Base-by-base conservation (phyloP, 35 echinoderm and acorn worm genomes). In the Antedon bifida region DNA sequence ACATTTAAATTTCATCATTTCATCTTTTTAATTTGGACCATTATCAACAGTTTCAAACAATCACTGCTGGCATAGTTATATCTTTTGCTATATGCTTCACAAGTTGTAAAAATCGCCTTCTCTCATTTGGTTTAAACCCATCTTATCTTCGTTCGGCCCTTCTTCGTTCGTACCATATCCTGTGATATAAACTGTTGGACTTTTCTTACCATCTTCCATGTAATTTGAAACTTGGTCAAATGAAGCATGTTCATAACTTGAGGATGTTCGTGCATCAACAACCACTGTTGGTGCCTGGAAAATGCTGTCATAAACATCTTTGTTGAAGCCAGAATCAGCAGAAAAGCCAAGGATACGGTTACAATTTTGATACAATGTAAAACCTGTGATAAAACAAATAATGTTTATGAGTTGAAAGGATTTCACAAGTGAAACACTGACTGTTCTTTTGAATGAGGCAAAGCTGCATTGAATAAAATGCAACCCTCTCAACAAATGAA, bases 291-390 rank as follows among this genome's bases (percentile, higher is more conserved):
- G 36, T 38, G 84, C 74, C 9, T 26, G 23, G 44, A 85, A 85
- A 28, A 77, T 39, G 31, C 44, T 42, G 34, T 85, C 75, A 77
- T 85, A 85, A 3, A 85, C 17, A 1, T 36, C 84, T 34, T 85
- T 19, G 45, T 85, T 77, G 75, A 75, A 85, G 30, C 84, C 84
- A 78, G 84, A 85, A 28, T 85, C 84, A 85, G 74, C 84, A 34
- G 84, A 39, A 75, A 75, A 85, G 38, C 84, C 84, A 77, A 85
- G 75, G 3, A 85, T 30, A 30, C 36, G 74, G 19, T 13, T 39
- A 30, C 76, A 74, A 9, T 85, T 39, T 19, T 17, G 28, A 32
- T 77, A 85, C 35, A 85, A 45, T n/a, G 38, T 75, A 76, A 85
- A 85, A 8, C 84, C 84, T 85, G 75, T 74, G 35, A 73, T 30